phyloP scores from a whole-genome alignment of 2,797 vertebrate genomes.

The Brachymystax lenok region DNA sequence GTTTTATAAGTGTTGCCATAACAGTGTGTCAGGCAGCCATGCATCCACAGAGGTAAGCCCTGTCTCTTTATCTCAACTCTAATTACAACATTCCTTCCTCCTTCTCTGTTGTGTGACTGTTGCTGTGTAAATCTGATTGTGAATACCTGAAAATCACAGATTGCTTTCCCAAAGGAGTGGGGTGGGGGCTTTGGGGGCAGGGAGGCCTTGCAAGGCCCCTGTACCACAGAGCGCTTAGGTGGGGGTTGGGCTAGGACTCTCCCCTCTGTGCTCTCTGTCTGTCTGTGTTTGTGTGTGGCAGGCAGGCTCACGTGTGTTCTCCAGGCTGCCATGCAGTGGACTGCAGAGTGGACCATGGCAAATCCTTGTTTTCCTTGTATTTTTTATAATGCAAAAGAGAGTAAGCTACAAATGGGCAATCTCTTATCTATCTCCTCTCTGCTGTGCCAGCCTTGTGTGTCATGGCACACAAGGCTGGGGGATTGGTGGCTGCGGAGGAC shows the following conservation, averaged over 20 bases:
- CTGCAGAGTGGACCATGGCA: slow-evolving; percentile 55
- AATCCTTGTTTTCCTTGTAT: slow-evolving; percentile 75
- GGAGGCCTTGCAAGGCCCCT: slow-evolving; percentile 84
- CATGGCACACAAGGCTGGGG: slow-evolving; percentile 50
- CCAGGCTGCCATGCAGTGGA: slow-evolving; percentile 82
- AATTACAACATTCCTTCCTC: slow-evolving; percentile 77
- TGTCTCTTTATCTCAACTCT: slow-evolving; percentile 83
- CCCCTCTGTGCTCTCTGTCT: slow-evolving; percentile 68
- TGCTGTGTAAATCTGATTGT: slow-evolving; percentile 68
- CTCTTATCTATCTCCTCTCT: slow-evolving; percentile 50
- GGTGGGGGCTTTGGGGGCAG: slow-evolving; percentile 70
- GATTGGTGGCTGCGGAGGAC: slow-evolving; percentile 53
- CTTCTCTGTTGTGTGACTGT: slow-evolving; percentile 74
- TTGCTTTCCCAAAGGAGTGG: slow-evolving; percentile 79
- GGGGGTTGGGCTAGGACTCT: slow-evolving; percentile 74
- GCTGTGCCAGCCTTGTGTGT: slow-evolving; percentile 42
- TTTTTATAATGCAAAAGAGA: slow-evolving; percentile 46
- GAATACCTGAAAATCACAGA: slow-evolving; percentile 84
- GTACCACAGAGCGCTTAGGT: slow-evolving; percentile 84
- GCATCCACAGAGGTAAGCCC: slow-evolving; percentile 99
- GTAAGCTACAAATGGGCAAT: slow-evolving; percentile 69
- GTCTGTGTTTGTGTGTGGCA: slow-evolving; percentile 32
- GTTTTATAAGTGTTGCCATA: slow-evolving; percentile 99
- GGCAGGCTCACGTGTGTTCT: slow-evolving; percentile 92
- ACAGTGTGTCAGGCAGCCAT: slow-evolving; percentile 99